Base-by-base conservation (phyloP, 2,113 vertebrate genomes). In the Macroglossus sobrinus region DNA sequence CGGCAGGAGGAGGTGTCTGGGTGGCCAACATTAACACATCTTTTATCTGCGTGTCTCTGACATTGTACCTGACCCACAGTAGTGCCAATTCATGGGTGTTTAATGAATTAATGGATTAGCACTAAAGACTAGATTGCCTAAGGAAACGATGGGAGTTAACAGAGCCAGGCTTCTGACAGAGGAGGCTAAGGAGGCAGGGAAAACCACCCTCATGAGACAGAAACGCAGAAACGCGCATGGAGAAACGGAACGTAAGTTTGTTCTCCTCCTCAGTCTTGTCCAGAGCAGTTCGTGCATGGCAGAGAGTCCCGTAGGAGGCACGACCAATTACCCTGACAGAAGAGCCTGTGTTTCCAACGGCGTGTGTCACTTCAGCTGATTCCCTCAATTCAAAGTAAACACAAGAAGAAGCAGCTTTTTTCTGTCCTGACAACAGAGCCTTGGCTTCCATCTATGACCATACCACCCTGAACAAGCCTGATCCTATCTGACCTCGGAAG, bases 241-340 rank as follows among this genome's bases (percentile, higher is more conserved):
- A 43, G 76, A 59, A 21, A 22, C 0, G 3, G 69, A 88, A 66
- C 14, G 28, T 14, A 30, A 4, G 7, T 76, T 9, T 19, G 72
- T 76, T 76, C 53, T 33, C 7, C 10, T 30, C 59, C 82, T 72
- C 50, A 5, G 18, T 35, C 24, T 64, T 72, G 13, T 76, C 81
- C 63, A 30, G 53, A 22, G 28, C 0, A 0, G 9, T 24, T 63
- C 21, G 19, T 6, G 2, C 22, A 40, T 13, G n/a, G 53, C n/a
- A 35, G 33, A 11, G n/a, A 14, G 35, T 33, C 66, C 38, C 2
- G 6, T 0, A 0, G 43, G 7, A 26, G n/a, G 33, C 2, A 1
- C 5, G 66, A 24, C 2, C 8, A 11, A 14, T 1, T 55, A 50
- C 8, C 3, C 57, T 63, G 2, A 26, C 18, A 40, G 18, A 30